Evolutionary conservation across 2,113 vertebrate species (phyloP).

Genomic region (cattle (Bos taurus)): ARS-UCD2.0 NC_037335.1:29957501-29958000

Average conservation of each 20-base stretch:
- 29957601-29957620: background rate
- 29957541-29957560: background rate
- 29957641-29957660: background rate
- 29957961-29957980: background rate
- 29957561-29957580: background rate
- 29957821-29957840: conserved; percentile 26
- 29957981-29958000: background rate
- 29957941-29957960: background rate
- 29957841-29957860: background rate
- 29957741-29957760: background rate
- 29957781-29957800: conserved; percentile 8
- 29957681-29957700: background rate
- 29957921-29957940: background rate
- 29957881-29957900: background rate
- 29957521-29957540: background rate
- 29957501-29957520: background rate
- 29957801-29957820: background rate
- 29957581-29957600: background rate
- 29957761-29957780: background rate
- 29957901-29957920: background rate
- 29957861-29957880: background rate
- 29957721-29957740: background rate
- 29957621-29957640: background rate
- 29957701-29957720: background rate
- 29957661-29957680: background rate